Evolutionary conservation across 92 coral and sea anemone genomes (phyloP).

Genomic region (Palythoa heliodiscus): DNA sequence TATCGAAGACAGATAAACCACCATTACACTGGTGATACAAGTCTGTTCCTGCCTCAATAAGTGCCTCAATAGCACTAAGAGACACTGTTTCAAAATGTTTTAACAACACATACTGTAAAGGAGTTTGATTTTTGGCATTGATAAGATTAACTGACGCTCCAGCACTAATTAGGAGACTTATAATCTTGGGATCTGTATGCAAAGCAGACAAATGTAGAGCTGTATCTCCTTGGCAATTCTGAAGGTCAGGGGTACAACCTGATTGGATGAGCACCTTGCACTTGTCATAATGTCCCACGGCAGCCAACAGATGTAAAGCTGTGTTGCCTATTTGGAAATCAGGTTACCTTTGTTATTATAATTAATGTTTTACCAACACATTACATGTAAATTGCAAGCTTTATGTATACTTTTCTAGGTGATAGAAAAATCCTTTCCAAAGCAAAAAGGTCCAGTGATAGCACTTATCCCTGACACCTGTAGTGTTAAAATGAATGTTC

Average conservation of each 20-base stretch:
- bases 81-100: background rate
- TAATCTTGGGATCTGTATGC: background rate
- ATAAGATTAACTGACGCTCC: constrained; percentile 30
- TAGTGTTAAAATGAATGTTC: too few relatives aligned
- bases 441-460: too few relatives aligned
- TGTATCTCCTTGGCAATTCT: background rate
- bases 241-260: constrained; percentile 19
- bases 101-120: constrained; percentile 4
- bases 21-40: background rate
- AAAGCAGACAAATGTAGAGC: constrained; percentile 18
- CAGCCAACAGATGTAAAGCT: constrained; percentile 23
- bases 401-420: too few relatives aligned
- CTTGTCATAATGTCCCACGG: constrained; percentile 25
- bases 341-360: background rate
- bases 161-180: constrained; percentile 14
- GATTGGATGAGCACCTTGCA: constrained; percentile 22
- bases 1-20: constrained; percentile 20
- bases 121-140: constrained; percentile 1
- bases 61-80: background rate
- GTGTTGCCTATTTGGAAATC: background rate
- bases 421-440: too few relatives aligned
- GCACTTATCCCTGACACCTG: too few relatives aligned
- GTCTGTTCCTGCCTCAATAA: constrained; percentile 20
- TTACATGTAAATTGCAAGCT: too few relatives aligned
- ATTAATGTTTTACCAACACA: background rate